These are phyloP conservation scores for Beris morrisii DNA, from an alignment of 2,888 invertebrate species.

Conservation along the genomic window DNA sequence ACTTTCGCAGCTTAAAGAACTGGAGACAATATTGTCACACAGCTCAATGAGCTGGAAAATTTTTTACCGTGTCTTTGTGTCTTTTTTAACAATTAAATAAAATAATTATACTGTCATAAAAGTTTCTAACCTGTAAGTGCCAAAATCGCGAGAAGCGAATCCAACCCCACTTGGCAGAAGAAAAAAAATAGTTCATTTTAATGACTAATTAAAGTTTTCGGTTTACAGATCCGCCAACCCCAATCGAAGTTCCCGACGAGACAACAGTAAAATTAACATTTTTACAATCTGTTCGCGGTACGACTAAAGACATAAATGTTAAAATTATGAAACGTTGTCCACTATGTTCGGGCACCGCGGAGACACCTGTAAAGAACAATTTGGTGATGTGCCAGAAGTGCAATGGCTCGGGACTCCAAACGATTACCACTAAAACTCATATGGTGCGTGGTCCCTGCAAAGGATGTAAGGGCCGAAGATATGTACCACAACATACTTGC, in stretches of 20 bases:
- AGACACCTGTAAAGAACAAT: conserved; percentile 42
- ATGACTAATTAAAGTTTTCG: background rate
- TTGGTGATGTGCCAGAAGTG: conserved; percentile 51
- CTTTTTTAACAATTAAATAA: too few species aligned
- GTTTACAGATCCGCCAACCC: conserved; percentile 40
- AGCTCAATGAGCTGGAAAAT: too few species aligned
- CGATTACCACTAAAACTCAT: conserved; percentile 44
- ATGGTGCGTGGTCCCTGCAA: conserved; percentile 44
- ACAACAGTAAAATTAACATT: conserved; percentile 43
- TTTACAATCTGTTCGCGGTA: conserved; percentile 49
- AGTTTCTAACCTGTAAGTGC: too few species aligned
- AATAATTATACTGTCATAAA: too few species aligned
- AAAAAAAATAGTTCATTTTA: background rate
- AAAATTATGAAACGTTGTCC: conserved; percentile 47
- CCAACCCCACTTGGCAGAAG: background rate
- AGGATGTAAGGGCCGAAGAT: conserved; percentile 49
- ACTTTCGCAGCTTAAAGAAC: too few species aligned
- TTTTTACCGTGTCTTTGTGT: too few species aligned
- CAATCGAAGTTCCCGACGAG: conserved; percentile 43
- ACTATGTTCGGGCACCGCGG: conserved; percentile 48
- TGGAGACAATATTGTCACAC: too few species aligned
- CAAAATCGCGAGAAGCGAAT: too few species aligned
- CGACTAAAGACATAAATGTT: conserved; percentile 47
- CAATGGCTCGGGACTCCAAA: conserved; percentile 49
- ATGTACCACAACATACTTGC: conserved; percentile 48